Evolutionary conservation across 2,113 vertebrate species (phyloP).

Genomic region (Coreoperca whiteheadi): DNA sequence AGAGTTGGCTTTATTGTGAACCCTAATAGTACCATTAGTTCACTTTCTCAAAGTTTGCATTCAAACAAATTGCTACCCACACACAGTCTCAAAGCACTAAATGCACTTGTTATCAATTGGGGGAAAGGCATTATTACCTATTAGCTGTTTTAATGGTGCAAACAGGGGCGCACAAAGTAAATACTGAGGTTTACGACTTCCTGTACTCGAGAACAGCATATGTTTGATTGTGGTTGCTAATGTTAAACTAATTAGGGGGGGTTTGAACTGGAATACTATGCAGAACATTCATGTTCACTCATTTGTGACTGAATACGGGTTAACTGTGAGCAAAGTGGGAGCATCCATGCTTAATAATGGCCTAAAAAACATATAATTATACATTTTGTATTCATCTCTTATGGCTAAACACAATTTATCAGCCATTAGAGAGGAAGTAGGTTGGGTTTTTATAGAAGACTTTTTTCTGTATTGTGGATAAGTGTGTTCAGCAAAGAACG

Average conservation of each 20-base stretch:
- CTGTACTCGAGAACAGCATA: constrained; percentile 83
- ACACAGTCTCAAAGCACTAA: constrained; percentile 70
- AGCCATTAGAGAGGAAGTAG: constrained; percentile 48
- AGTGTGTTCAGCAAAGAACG: background rate
- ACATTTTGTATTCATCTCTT: constrained; percentile 59
- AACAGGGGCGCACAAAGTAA: constrained; percentile 83
- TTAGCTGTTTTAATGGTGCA: constrained; percentile 80
- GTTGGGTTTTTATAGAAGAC: background rate
- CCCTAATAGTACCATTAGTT: constrained; percentile 73
- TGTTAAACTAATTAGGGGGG: constrained; percentile 87
- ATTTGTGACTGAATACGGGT: constrained; percentile 69
- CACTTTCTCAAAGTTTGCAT: constrained; percentile 76
- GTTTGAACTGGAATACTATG: constrained; percentile 82
- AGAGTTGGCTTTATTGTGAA: constrained; percentile 53
- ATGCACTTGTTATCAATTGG: constrained; percentile 83
- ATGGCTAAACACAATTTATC: constrained; percentile 77
- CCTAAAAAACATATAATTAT: constrained; percentile 67
- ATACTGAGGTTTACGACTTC: constrained; percentile 83
- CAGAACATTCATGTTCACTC: constrained; percentile 60
- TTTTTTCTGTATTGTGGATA: constrained; percentile 10
- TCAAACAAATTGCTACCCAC: constrained; percentile 69
- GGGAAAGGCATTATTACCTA: constrained; percentile 82
- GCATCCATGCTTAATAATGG: constrained; percentile 75
- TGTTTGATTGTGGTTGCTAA: constrained; percentile 84
- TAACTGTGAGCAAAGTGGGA: constrained; percentile 26